These are phyloP conservation scores for Prunella himalayana DNA, from an alignment of 2,113 vertebrate species.

Conservation along the genomic window DNA sequence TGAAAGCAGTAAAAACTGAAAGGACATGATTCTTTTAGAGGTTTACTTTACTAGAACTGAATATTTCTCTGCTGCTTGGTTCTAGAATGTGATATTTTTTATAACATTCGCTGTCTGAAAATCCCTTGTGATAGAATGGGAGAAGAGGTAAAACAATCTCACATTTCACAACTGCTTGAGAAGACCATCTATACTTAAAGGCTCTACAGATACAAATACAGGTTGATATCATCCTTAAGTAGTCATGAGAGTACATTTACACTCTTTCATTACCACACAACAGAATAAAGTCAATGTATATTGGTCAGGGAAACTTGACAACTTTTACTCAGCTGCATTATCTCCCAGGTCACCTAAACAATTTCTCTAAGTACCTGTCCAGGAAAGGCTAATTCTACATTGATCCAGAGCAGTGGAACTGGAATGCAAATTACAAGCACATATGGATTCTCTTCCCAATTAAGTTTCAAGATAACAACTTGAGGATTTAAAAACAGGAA, in stretches of 20 bases:
- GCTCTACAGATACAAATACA: neutral
- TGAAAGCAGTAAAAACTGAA: neutral
- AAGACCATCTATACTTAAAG: neutral
- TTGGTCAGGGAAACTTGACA: neutral
- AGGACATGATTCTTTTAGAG: neutral
- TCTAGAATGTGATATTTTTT: neutral
- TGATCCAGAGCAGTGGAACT: slow-evolving; percentile 22
- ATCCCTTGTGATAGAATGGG: neutral
- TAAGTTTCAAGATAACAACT: neutral
- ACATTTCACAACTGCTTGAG: neutral
- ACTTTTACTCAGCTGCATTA: neutral
- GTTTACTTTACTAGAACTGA: neutral
- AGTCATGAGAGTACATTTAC: neutral
- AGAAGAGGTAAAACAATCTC: neutral
- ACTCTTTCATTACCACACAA: neutral
- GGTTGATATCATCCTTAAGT: neutral
- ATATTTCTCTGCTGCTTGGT: neutral
- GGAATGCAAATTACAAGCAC: neutral
- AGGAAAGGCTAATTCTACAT: neutral
- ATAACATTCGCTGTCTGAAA: neutral
- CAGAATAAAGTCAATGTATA: neutral
- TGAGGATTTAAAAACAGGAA: neutral
- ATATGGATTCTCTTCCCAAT: neutral
- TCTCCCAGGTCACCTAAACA: neutral
- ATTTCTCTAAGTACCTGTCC: neutral